Conservation (phyloP, 2,888 invertebrate genomes). For the Sphaerophoria taeniata region DNA sequence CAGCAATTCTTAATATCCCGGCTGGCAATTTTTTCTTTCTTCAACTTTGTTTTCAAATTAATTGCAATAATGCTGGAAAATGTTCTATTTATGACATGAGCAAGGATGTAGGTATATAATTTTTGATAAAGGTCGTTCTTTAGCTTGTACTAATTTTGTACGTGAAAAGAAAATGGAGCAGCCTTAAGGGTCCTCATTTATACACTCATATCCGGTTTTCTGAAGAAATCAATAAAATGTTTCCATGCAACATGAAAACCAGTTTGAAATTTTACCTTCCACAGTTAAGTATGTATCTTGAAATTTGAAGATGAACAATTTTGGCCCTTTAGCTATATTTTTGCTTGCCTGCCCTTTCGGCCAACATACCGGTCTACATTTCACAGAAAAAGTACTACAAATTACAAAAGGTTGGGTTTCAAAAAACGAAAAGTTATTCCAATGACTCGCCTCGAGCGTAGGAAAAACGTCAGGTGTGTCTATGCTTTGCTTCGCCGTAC, state of each 20-base stretch:
- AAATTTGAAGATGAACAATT: conserved; percentile 63
- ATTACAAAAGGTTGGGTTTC: conserved; percentile 71
- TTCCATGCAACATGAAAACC: conserved; percentile 60
- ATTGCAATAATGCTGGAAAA: too few species aligned
- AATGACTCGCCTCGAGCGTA: conserved; percentile 46
- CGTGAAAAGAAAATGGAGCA: not conserved
- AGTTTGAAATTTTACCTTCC: conserved; percentile 72
- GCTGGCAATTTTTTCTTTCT: too few species aligned
- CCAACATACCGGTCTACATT: not conserved
- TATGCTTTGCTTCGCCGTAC: conserved; percentile 20
- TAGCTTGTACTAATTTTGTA: too few species aligned
- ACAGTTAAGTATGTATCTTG: conserved; percentile 33
- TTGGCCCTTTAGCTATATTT: conserved; percentile 32
- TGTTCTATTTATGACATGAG: too few species aligned
- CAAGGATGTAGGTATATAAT: too few species aligned
- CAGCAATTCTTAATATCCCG: too few species aligned
- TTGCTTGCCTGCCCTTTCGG: not conserved
- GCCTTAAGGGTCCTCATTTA: not conserved
- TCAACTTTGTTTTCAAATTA: too few species aligned
- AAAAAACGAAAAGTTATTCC: conserved; percentile 62
- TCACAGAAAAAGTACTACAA: conserved; percentile 4
- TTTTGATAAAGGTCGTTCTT: too few species aligned
- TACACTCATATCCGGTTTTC: not conserved
- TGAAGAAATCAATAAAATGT: conserved; percentile 63
- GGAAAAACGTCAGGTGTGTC: conserved; percentile 70